Conservation (phyloP, 1,140 invertebrate species). For the Lysiphlebus fabarum region DNA sequence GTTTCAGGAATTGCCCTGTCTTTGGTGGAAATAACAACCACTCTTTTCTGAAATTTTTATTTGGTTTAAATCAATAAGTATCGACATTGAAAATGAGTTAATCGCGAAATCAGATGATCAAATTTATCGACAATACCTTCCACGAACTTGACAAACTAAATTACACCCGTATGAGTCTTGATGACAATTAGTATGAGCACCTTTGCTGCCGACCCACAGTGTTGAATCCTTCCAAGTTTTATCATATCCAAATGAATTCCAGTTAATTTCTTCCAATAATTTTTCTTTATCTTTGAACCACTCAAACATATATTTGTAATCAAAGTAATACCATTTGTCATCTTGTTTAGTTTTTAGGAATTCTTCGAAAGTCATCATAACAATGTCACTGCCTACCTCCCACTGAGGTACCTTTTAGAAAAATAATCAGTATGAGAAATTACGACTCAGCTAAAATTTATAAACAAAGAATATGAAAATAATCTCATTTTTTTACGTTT, state of each 20-base stretch:
- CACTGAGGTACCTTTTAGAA: slow-evolving; percentile 66
- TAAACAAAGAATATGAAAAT: background rate
- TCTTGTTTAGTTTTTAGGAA: slow-evolving; percentile 57
- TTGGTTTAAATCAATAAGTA: background rate
- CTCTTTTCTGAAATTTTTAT: slow-evolving; percentile 66
- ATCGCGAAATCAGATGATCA: no score
- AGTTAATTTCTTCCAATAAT: slow-evolving; percentile 66
- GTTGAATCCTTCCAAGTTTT: slow-evolving; percentile 70
- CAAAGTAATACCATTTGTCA: slow-evolving; percentile 72
- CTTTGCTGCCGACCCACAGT: slow-evolving; percentile 85
- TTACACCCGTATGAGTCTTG: slow-evolving; percentile 93
- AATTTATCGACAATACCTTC: no score
- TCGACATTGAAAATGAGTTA: slow-evolving; percentile 43
- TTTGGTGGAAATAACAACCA: slow-evolving; percentile 91
- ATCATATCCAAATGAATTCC: slow-evolving; percentile 75
- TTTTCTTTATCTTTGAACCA: slow-evolving; percentile 63
- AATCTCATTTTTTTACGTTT: slow-evolving; percentile 37
- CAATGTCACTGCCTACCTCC: slow-evolving; percentile 64
- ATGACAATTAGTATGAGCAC: slow-evolving; percentile 90
- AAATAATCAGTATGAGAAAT: slow-evolving; percentile 22
- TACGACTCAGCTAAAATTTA: background rate
- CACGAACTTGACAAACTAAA: slow-evolving; percentile 83
- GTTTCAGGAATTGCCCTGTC: slow-evolving; percentile 64
- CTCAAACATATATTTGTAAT: slow-evolving; percentile 78
- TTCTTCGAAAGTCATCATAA: slow-evolving; percentile 60